phyloP scores from a whole-genome alignment of 1,140 invertebrate species.

The Drosophila sturtevanti region DNA sequence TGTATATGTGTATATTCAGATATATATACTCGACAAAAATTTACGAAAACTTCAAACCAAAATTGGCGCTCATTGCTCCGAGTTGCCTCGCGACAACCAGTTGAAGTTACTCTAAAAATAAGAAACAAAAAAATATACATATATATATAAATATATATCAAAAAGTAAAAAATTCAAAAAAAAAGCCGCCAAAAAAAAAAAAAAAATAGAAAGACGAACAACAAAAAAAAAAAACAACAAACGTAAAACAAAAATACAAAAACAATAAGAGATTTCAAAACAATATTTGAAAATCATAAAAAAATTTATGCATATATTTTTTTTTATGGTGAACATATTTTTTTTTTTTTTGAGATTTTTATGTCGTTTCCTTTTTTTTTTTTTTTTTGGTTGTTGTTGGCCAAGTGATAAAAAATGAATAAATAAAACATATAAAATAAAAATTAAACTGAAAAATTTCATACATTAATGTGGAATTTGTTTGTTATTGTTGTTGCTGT shows the following conservation, averaged over 20 bases:
- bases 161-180: slow-evolving; percentile 7
- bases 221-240: neutral
- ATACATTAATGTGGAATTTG: neutral
- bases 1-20: neutral
- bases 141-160: neutral
- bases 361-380: neutral
- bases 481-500: slow-evolving; percentile 25
- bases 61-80: slow-evolving; percentile 51
- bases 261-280: neutral
- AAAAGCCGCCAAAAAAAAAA: slow-evolving; percentile 6
- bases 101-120: slow-evolving; percentile 55
- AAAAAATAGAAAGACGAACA: neutral
- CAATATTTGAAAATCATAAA: neutral
- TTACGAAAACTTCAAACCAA: slow-evolving; percentile 11
- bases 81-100: slow-evolving; percentile 72
- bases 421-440: neutral
- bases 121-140: slow-evolving; percentile 10
- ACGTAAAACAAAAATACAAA: too few relatives aligned
- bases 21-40: neutral
- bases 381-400: neutral
- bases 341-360: neutral
- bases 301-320: neutral
- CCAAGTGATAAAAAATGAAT: neutral
- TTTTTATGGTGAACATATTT: slow-evolving; percentile 3
- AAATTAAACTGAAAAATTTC: neutral